A percentile compares a stretch with the other conserved stretches of the same genome.
Conservation (phyloP, 2,888 invertebrate genomes). For the Scotopteryx bipunctaria region DNA sequence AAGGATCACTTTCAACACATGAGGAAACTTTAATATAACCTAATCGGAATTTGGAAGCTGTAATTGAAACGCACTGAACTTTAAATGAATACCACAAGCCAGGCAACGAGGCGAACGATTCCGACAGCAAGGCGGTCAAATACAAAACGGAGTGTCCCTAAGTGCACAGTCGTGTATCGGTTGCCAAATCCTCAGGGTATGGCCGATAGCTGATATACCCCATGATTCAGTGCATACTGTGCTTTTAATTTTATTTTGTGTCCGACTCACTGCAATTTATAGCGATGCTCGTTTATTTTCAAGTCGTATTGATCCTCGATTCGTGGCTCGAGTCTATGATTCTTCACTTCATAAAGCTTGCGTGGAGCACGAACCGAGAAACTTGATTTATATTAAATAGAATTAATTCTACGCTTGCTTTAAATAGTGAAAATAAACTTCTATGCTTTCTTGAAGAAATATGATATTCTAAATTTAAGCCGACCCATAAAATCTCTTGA, state of each 20-base stretch:
- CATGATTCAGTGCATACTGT: slow-evolving; percentile 69
- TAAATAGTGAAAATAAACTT: no score
- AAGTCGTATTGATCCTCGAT: slow-evolving; percentile 41
- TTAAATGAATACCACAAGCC: slow-evolving; percentile 9
- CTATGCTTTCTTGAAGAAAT: no score
- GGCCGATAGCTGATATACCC: slow-evolving; percentile 49
- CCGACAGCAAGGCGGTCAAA: slow-evolving; percentile 38
- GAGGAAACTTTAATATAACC: no score
- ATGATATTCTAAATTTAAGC: neutral
- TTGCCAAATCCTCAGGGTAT: slow-evolving; percentile 76
- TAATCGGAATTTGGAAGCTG: no score
- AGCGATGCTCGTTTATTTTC: slow-evolving; percentile 60
- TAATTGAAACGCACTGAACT: no score
- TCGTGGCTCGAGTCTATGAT: slow-evolving; percentile 21
- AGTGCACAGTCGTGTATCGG: slow-evolving; percentile 80
- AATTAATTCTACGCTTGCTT: neutral
- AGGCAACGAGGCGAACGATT: no score
- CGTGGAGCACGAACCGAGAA: slow-evolving; percentile 7
- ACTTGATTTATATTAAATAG: slow-evolving; percentile 7
- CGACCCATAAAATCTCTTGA: neutral
- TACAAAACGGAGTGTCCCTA: slow-evolving; percentile 50
- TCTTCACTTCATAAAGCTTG: slow-evolving; percentile 5
- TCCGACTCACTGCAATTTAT: slow-evolving; percentile 61
- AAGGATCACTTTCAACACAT: no score
- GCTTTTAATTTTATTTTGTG: slow-evolving; percentile 74